Conservation (phyloP, 2,113 vertebrate species). For the Platichthys stellatus region DNA sequence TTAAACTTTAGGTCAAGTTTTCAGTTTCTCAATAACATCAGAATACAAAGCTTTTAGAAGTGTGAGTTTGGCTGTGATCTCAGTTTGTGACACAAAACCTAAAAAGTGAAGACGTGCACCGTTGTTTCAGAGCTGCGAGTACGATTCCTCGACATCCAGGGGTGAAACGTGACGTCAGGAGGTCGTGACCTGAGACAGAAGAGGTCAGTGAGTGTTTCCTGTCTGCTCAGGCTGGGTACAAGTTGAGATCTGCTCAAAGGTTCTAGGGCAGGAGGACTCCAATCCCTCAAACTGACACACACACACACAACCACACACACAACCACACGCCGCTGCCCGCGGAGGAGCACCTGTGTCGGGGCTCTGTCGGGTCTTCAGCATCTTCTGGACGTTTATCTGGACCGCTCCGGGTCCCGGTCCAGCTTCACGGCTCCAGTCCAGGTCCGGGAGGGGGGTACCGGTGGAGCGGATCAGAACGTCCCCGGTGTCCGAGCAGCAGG, state of each 20-base stretch:
- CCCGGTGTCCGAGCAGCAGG: constrained; percentile 28
- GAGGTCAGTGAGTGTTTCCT: constrained; percentile 2
- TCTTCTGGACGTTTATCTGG: constrained; percentile 36
- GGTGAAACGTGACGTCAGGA: constrained; percentile 87
- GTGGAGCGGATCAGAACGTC: constrained; percentile 50
- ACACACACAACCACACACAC: no score
- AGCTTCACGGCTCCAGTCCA: not conserved
- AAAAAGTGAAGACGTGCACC: constrained; percentile 71
- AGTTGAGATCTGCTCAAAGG: not conserved
- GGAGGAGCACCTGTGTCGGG: constrained; percentile 29
- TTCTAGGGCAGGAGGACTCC: not conserved
- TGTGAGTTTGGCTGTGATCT: no score
- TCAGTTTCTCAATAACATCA: no score
- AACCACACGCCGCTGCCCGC: not conserved
- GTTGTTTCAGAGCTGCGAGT: constrained; percentile 85
- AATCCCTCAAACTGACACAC: no score
- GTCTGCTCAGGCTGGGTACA: no score
- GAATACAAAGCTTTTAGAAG: no score
- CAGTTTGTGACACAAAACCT: no score
- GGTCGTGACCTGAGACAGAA: constrained; percentile 76
- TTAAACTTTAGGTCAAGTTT: no score
- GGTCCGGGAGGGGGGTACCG: not conserved
- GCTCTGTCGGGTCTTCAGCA: not conserved
- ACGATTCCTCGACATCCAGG: constrained; percentile 85
- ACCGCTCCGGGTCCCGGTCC: not conserved